phyloP scores from a whole-genome alignment of 2,113 vertebrate species.

The Apteryx owenii region DNA sequence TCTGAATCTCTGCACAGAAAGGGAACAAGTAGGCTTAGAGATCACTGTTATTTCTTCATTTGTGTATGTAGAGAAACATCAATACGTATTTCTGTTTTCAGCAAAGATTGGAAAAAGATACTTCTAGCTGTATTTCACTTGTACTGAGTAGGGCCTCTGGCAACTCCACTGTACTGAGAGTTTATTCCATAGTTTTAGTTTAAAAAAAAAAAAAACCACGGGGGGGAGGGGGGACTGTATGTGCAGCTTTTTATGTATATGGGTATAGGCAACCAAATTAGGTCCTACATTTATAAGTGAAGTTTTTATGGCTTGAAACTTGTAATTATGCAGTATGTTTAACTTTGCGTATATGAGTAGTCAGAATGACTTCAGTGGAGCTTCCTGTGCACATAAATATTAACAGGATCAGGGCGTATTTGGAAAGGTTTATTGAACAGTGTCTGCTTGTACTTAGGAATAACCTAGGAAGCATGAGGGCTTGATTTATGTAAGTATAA shows the following conservation, averaged over 20 bases:
- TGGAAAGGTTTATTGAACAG: slow-evolving; percentile 23
- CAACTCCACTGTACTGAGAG: background rate
- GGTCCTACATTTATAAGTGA: background rate
- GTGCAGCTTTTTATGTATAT: background rate
- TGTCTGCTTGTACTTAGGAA: slow-evolving; percentile 12
- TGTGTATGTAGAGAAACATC: background rate
- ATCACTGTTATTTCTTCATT: background rate
- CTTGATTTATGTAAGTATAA: background rate
- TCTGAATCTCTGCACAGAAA: background rate
- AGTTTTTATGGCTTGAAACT: slow-evolving; percentile 28
- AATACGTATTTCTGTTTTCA: background rate
- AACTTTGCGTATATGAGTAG: background rate
- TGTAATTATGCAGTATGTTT: background rate
- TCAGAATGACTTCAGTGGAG: slow-evolving; percentile 27
- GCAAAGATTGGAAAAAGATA: background rate
- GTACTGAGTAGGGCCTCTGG: background rate
- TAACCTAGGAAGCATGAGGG: background rate
- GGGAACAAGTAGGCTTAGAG: background rate
- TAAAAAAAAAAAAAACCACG: rapidly evolving
- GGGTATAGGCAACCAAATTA: background rate
- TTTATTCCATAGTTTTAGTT: background rate
- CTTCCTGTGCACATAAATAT: slow-evolving; percentile 44
- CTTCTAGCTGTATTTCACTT: background rate
- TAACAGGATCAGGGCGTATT: background rate
- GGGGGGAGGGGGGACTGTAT: background rate